A percentile compares a stretch with the other conserved stretches of the same genome.
Conservation (phyloP, 1,140 invertebrate genomes). For the Rhopalosiphum maidis region DNA sequence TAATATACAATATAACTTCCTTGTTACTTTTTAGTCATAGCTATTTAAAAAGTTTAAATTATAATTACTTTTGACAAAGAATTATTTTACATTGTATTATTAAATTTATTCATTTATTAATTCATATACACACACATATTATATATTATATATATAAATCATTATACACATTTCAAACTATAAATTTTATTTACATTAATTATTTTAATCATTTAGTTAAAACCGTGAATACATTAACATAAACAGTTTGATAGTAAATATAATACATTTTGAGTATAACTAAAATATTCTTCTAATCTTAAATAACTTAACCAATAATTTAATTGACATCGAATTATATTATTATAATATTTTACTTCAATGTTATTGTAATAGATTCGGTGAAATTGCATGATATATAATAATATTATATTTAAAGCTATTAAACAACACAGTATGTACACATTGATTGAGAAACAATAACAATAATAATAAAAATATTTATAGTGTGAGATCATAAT, state of each 20-base stretch:
- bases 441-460: not conserved
- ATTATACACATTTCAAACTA: not conserved
- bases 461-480: not conserved
- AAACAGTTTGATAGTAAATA: not conserved
- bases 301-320: too few species aligned
- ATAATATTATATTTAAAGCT: too few species aligned
- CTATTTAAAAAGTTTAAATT: not conserved
- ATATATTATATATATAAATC: not conserved
- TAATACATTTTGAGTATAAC: not conserved
- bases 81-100: not conserved
- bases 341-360: too few species aligned
- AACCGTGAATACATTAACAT: not conserved
- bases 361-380: too few species aligned
- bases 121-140: not conserved
- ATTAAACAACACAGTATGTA: not conserved
- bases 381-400: too few species aligned
- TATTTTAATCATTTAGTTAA: not conserved
- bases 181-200: not conserved
- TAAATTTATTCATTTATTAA: not conserved
- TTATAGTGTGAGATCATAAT: not conserved
- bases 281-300: too few species aligned
- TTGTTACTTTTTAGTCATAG: not conserved
- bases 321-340: too few species aligned
- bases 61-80: not conserved
- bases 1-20: not conserved